Conservation (phyloP, 2,113 vertebrate genomes). For the Ceuthmochares aereus region DNA sequence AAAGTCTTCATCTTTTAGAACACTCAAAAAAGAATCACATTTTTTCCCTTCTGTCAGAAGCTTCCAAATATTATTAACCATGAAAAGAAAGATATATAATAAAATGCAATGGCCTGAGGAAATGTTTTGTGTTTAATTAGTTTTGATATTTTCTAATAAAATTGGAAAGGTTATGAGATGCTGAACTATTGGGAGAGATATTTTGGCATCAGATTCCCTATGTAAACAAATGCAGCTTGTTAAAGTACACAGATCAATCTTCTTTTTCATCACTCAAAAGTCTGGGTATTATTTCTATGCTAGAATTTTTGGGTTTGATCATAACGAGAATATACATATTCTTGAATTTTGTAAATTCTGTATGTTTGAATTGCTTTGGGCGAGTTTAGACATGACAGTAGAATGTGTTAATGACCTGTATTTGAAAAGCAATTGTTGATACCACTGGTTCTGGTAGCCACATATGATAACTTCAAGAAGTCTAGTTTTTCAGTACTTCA, state of each 20-base stretch:
- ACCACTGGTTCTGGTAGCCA: not conserved
- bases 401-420: not conserved
- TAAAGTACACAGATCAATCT: not conserved
- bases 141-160: not conserved
- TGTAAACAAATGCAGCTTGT: not conserved
- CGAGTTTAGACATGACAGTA: not conserved
- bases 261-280: not conserved
- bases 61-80: not conserved
- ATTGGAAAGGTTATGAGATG: not conserved
- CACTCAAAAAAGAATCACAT: not conserved
- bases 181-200: not conserved
- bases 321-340: not conserved
- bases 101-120: not conserved
- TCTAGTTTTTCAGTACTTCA: not conserved
- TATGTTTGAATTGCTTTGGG: not conserved
- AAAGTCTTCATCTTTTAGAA: not conserved
- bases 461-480: not conserved
- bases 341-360: not conserved
- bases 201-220: not conserved
- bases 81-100: not conserved
- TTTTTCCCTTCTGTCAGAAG: not conserved
- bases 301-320: not conserved
- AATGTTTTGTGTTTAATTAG: not conserved
- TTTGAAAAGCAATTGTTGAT: not conserved
- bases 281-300: not conserved